Evolutionary conservation across 1,140 invertebrate genomes (phyloP).

Genomic region (Papilio polytes): DNA sequence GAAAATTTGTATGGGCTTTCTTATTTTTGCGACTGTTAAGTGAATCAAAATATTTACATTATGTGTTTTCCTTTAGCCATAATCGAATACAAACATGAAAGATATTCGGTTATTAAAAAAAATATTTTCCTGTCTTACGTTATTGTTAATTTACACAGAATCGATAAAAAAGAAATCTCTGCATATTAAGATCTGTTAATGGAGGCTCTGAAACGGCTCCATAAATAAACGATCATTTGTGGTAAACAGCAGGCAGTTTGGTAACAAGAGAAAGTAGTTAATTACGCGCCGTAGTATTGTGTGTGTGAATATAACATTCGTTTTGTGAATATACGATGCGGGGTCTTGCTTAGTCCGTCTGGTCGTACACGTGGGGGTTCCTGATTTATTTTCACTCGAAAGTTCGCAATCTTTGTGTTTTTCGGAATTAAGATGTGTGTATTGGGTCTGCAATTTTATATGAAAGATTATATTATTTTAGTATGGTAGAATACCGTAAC

Average conservation of each 20-base stretch:
- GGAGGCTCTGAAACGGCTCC: constrained; percentile 18
- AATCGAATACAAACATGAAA: no score
- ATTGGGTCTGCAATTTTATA: background rate
- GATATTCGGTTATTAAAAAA: background rate
- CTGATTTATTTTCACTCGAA: constrained; percentile 24
- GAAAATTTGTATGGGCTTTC: background rate
- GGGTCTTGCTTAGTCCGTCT: background rate
- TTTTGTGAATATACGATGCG: constrained; percentile 42
- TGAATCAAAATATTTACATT: background rate
- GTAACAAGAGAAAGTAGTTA: constrained; percentile 52
- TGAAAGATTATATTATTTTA: no score
- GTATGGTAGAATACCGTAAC: no score
- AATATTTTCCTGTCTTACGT: background rate
- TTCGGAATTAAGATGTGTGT: background rate
- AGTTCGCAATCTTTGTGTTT: background rate
- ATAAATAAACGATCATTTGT: constrained; percentile 16
- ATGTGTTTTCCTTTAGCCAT: no score
- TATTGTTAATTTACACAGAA: background rate
- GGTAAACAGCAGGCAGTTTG: constrained; percentile 44
- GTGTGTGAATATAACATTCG: constrained; percentile 47
- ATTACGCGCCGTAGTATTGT: constrained; percentile 43
- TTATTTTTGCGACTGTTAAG: background rate
- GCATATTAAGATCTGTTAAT: constrained; percentile 39
- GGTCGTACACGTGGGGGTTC: constrained; percentile 8
- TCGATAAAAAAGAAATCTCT: constrained; percentile 20